phyloP scores from a whole-genome alignment of 2,888 invertebrate genomes.

The Nasonovia ribisnigri region DNA sequence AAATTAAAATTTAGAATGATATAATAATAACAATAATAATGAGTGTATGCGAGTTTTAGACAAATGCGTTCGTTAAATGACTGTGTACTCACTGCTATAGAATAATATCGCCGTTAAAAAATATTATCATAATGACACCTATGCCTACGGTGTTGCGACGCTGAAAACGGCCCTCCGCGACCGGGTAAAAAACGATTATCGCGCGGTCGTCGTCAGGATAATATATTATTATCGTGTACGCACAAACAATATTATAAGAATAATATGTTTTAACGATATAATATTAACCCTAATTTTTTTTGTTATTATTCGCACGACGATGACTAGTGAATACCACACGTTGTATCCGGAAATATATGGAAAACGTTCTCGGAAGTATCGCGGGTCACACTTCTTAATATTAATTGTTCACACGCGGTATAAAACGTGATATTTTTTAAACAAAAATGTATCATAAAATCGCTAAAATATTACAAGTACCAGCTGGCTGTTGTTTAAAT shows the following conservation, averaged over 20 bases:
- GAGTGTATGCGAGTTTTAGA: conserved; percentile 5
- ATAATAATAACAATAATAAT: background rate
- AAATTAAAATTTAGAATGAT: background rate
- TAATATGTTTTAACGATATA: background rate
- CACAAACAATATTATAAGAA: background rate
- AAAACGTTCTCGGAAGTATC: background rate
- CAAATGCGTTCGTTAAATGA: conserved; percentile 60
- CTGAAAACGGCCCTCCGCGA: background rate
- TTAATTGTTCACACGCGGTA: background rate
- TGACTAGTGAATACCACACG: background rate
- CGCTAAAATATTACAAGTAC: background rate
- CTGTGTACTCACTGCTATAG: background rate
- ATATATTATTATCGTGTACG: background rate
- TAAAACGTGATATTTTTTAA: background rate
- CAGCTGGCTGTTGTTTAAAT: background rate
- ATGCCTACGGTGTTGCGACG: background rate
- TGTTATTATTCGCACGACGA: background rate
- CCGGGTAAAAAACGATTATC: background rate
- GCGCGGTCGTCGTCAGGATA: background rate
- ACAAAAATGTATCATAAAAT: background rate
- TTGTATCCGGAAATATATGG: background rate
- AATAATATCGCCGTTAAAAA: background rate
- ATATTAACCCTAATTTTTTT: background rate
- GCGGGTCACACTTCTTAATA: background rate
- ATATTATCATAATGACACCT: background rate